Conservation (phyloP, 2,113 vertebrate species). For the Gasterosteus aculeatus region DNA sequence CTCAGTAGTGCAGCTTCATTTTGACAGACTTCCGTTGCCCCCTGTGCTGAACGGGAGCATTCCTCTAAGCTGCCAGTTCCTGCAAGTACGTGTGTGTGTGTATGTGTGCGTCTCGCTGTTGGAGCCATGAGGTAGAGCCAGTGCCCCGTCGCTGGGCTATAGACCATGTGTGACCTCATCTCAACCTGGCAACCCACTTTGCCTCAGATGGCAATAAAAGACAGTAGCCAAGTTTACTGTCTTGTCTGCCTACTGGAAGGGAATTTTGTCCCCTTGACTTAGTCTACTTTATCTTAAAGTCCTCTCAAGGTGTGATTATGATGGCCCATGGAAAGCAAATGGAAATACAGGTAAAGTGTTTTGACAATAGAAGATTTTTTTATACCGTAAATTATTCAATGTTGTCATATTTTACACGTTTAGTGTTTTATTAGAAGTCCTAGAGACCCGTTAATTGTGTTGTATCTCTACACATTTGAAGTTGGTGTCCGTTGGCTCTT, state of each 20-base stretch:
- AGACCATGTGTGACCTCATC: slow-evolving; percentile 70
- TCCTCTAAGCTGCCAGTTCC: slow-evolving; percentile 56
- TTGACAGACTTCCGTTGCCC: slow-evolving; percentile 60
- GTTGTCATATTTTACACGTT: background rate
- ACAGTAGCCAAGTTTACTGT: slow-evolving; percentile 36
- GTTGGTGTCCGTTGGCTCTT: slow-evolving; percentile 8
- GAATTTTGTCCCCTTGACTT: slow-evolving; percentile 10
- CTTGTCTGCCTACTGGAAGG: slow-evolving; percentile 16
- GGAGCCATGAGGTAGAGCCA: slow-evolving; percentile 49
- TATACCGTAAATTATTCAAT: background rate
- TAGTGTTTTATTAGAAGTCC: background rate
- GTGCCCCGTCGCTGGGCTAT: slow-evolving; percentile 34
- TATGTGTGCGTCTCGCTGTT: slow-evolving; percentile 30
- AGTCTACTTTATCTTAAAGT: slow-evolving; percentile 10
- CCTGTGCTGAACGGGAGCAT: slow-evolving; percentile 64
- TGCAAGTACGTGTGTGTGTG: slow-evolving; percentile 27
- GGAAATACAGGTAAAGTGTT: background rate
- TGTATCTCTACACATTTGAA: slow-evolving; percentile 6
- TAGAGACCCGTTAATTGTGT: background rate
- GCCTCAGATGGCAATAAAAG: slow-evolving; percentile 43
- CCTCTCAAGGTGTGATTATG: background rate
- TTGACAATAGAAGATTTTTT: background rate
- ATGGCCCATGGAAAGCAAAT: background rate
- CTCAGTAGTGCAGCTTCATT: slow-evolving; percentile 59
- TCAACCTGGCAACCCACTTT: slow-evolving; percentile 65